Conservation (phyloP, 2,113 vertebrate genomes). For the Hemicordylus capensis region DNA sequence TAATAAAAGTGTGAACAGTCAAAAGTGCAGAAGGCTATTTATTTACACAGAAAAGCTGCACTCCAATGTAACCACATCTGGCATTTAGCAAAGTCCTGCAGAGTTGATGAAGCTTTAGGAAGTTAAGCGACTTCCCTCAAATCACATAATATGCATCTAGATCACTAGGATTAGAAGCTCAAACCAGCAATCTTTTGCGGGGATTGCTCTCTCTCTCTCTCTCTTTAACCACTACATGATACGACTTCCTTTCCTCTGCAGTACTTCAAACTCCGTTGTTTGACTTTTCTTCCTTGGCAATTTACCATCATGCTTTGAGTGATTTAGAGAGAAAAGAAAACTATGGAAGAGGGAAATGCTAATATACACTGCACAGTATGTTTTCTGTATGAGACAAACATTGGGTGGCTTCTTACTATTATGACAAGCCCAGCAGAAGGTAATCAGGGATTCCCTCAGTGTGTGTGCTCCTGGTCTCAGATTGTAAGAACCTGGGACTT, state of each 20-base stretch:
- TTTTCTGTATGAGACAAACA: neutral
- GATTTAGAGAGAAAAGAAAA: neutral
- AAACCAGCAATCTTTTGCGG: conserved; percentile 30
- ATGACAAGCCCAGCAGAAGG: too few species aligned
- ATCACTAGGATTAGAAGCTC: conserved; percentile 15
- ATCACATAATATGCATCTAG: conserved; percentile 26
- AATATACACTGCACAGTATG: neutral
- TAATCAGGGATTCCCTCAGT: too few species aligned
- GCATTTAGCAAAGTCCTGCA: conserved; percentile 26
- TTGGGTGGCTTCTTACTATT: neutral
- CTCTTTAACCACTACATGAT: neutral
- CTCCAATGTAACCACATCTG: conserved; percentile 1
- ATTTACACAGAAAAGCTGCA: conserved; percentile 12
- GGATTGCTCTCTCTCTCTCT: conserved; percentile 34
- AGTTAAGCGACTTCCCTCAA: conserved; percentile 5
- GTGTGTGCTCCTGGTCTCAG: too few species aligned
- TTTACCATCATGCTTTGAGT: conserved; percentile 1
- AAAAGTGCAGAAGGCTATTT: conserved; percentile 7
- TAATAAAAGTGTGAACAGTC: conserved; percentile 11
- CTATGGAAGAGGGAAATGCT: neutral
- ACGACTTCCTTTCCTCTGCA: conserved; percentile 13
- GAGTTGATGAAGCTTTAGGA: conserved; percentile 17
- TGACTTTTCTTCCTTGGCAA: conserved; percentile 10
- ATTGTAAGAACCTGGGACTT: too few species aligned
- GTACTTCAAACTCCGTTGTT: neutral